Evolutionary conservation across 2,888 invertebrate genomes (phyloP), one percentile per base, ranked within the genome.

Genomic region (Rotaria magnacalcarata): DNA sequence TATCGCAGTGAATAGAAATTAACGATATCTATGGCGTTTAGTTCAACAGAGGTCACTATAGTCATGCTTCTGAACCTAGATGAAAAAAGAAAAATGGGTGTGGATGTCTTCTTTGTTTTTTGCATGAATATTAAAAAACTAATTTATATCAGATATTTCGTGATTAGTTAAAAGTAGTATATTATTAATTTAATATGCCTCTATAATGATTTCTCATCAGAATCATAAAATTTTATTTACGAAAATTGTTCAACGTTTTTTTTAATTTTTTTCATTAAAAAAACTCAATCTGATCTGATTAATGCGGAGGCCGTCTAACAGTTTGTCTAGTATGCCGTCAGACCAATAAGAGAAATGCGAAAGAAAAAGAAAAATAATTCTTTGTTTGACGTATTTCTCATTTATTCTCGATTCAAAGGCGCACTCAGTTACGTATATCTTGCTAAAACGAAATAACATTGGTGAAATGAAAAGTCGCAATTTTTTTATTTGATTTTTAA

Each of bases 331-430:
- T 67, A 67, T 67, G 67, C 67, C 67, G 67, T 67, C 67, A 2
- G 16, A 34, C 67, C 67, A 67, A 67, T 67, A 4, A 34, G 14
- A 67, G 34, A 19, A 34, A 5, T 27, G 16, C 1, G 67, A 67
- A 67, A 34, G 67, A 67, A 67, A 67, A 67, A 67, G 41, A 67
- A 67, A 67, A 67, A 67, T 67, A 34, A 19, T 67, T 67, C 67
- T 67, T 67, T 67, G 67, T 67, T 67, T 67, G 67, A 67, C 67
- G 67, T 67, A 67, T 67, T 67, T 41, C n/a, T 67, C 67, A 67
- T 67, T 67, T 34, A 67, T 67, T 67, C 24, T 67, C 67, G 67
- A 67, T 67, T 67, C 67, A 34, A 41, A 67, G 67, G 14, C 19
- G 34, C 34, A 67, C 34, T 67, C 34, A 19, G 27, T 67, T 67